phyloP scores from a whole-genome alignment of 2,888 invertebrate species.

The Lasioglossum pauxillum region DNA sequence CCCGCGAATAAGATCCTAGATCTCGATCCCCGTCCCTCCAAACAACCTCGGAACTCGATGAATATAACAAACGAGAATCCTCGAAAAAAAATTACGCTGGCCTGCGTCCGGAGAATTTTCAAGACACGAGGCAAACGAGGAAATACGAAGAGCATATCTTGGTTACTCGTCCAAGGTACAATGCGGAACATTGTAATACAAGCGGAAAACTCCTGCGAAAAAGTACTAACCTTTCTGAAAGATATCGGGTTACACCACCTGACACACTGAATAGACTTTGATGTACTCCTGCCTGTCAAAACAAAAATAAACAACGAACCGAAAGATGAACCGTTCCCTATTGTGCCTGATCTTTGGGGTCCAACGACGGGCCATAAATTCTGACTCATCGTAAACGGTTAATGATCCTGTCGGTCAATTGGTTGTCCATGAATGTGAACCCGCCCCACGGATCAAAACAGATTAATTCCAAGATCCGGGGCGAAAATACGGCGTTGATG shows the following conservation, averaged over 20 bases:
- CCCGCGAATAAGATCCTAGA: background rate
- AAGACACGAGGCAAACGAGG: background rate
- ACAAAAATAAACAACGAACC: background rate
- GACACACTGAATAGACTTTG: no score
- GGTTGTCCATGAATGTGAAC: background rate
- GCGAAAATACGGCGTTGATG: conserved; percentile 23
- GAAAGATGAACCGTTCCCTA: background rate
- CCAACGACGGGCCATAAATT: background rate
- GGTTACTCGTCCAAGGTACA: no score
- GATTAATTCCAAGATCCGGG: conserved; percentile 34
- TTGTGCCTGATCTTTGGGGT: background rate
- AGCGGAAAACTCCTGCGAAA: no score
- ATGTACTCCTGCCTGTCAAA: background rate
- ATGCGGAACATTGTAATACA: no score
- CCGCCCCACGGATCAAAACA: background rate
- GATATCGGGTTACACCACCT: no score
- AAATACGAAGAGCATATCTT: background rate
- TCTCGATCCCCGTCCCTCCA: background rate
- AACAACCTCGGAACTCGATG: background rate
- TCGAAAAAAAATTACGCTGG: background rate
- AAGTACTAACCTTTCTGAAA: no score
- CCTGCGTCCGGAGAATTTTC: background rate
- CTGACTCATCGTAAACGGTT: background rate
- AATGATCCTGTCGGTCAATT: background rate
- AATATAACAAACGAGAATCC: background rate